Evolutionary conservation across 2,888 invertebrate species (phyloP).

Genomic region (Tribolium freemani): DNA sequence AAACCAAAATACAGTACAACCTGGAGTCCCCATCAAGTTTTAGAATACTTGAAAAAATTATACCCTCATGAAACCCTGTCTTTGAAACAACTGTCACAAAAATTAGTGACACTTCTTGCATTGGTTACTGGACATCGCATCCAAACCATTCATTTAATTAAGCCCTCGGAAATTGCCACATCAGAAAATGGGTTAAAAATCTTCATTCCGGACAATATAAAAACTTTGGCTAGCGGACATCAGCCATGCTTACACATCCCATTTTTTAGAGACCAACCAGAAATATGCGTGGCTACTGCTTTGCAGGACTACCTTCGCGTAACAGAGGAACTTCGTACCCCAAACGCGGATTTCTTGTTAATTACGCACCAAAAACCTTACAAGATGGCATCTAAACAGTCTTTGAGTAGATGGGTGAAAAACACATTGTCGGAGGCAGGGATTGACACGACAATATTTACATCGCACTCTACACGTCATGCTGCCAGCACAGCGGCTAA

Average conservation of each 20-base stretch:
- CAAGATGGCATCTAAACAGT: too few species aligned
- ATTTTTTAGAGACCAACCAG: neutral
- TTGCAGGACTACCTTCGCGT: neutral
- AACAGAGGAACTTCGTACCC: neutral
- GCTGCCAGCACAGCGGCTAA: neutral
- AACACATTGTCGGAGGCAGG: too few species aligned
- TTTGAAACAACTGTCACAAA: too few species aligned
- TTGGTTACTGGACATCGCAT: too few species aligned
- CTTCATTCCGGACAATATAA: neutral
- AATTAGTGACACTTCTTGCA: too few species aligned
- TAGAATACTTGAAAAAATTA: too few species aligned
- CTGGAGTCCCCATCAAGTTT: too few species aligned
- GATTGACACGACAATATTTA: neutral
- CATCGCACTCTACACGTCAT: neutral
- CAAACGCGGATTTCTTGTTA: neutral
- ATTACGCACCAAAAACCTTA: neutral
- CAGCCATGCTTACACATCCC: too few species aligned
- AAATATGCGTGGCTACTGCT: neutral
- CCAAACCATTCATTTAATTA: too few species aligned
- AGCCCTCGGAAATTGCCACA: neutral
- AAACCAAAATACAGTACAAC: too few species aligned
- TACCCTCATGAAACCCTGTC: too few species aligned
- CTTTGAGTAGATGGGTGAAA: too few species aligned
- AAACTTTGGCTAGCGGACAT: neutral
- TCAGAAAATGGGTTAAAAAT: neutral